phyloP scores from a whole-genome alignment of 1,140 invertebrate genomes.

The Prorops nasuta region DNA sequence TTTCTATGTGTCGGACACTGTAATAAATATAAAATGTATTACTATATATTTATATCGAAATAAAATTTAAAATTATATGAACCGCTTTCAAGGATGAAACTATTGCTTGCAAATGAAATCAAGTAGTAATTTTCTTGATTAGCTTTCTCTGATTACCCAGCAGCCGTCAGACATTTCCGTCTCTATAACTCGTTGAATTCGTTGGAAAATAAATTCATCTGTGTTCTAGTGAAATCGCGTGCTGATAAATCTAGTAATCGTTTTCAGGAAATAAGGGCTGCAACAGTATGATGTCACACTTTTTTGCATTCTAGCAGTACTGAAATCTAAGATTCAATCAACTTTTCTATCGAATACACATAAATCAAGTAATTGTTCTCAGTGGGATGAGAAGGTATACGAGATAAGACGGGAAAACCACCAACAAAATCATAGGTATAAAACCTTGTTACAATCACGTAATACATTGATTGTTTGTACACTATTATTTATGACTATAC shows the following conservation, averaged over 20 bases:
- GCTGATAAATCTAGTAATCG: too few relatives aligned
- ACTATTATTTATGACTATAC: conserved; percentile 6
- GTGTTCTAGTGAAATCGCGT: conserved; percentile 17
- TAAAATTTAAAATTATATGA: too few relatives aligned
- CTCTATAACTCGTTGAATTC: conserved; percentile 3
- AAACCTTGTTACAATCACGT: conserved; percentile 13
- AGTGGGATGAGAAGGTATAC: background rate
- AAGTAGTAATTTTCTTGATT: conserved; percentile 18
- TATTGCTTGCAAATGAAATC: background rate
- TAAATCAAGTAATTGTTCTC: background rate
- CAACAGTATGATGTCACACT: too few relatives aligned
- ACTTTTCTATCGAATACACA: too few relatives aligned
- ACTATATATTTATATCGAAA: too few relatives aligned
- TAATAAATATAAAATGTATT: too few relatives aligned
- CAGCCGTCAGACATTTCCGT: conserved; percentile 13
- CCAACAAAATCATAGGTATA: too few relatives aligned
- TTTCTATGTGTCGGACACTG: too few relatives aligned
- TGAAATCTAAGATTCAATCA: too few relatives aligned
- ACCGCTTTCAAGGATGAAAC: conserved; percentile 1
- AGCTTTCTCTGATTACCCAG: conserved; percentile 27
- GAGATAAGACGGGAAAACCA: conserved; percentile 12
- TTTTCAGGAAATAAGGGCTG: too few relatives aligned
- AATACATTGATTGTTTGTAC: conserved; percentile 11
- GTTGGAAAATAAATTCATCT: too few relatives aligned
- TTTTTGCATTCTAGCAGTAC: too few relatives aligned